Conservation (phyloP, 2,888 invertebrate species). For the Scrobipalpa costella region DNA sequence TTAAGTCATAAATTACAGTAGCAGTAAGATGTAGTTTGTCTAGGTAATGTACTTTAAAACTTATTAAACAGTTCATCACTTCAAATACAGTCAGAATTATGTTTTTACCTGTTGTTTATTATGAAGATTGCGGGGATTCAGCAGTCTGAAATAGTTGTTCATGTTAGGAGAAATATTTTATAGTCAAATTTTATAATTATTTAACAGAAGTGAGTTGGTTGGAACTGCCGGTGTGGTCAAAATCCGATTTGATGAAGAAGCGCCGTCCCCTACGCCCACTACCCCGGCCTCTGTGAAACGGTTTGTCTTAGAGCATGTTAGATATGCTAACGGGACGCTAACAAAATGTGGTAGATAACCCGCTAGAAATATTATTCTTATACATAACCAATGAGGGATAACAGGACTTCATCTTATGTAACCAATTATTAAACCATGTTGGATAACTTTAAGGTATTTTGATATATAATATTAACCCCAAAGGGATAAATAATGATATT, state of each 20-base stretch:
- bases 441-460: too few species aligned
- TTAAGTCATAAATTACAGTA: not conserved
- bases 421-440: too few species aligned
- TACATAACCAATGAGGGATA: not conserved
- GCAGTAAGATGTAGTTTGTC: not conserved
- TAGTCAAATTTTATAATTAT: constrained; percentile 28
- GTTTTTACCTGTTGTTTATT: not conserved
- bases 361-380: not conserved
- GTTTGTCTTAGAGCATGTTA: constrained; percentile 76
- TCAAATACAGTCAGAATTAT: not conserved
- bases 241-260: constrained; percentile 78
- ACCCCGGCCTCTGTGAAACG: constrained; percentile 79
- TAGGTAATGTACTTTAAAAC: not conserved
- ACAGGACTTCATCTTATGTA: too few species aligned
- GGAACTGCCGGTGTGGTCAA: constrained; percentile 83
- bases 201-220: constrained; percentile 83
- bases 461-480: too few species aligned
- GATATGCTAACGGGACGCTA: constrained; percentile 55
- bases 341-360: constrained; percentile 17
- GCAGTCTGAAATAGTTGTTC: not conserved
- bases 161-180: not conserved
- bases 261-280: constrained; percentile 74
- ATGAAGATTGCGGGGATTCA: not conserved
- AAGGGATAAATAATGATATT: too few species aligned
- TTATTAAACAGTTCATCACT: not conserved